Evolutionary conservation across 2,797 vertebrate species (phyloP).

Genomic region (Rhincodon typus): DNA sequence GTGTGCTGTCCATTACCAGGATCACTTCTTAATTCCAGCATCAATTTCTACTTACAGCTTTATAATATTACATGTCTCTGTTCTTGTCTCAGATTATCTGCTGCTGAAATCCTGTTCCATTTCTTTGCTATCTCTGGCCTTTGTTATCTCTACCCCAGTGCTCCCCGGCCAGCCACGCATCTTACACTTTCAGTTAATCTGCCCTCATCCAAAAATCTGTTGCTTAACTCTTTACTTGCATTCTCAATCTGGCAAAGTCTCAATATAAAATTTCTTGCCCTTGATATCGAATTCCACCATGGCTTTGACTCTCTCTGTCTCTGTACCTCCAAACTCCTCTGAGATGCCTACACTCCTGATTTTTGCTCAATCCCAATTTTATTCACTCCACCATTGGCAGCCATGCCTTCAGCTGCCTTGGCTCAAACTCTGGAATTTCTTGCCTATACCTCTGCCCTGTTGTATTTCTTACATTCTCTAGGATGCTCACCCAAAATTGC

Average conservation of each 20-base stretch:
- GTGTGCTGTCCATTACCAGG: not conserved
- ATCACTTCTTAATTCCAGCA: not conserved
- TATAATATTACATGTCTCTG: not conserved
- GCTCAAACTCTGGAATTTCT: not conserved
- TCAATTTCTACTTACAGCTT: not conserved
- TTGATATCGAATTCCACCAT: not conserved
- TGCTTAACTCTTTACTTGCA: not conserved
- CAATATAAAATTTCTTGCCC: not conserved
- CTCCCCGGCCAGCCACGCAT: not conserved
- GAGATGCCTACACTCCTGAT: not conserved
- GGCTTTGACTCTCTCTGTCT: not conserved
- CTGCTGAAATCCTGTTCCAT: not conserved
- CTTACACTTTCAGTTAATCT: not conserved
- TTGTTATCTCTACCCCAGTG: too few species aligned
- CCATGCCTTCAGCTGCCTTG: not conserved
- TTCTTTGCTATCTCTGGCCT: not conserved
- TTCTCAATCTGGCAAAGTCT: not conserved
- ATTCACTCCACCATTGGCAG: not conserved
- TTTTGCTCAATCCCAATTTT: not conserved
- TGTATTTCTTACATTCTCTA: not conserved
- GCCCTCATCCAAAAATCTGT: not conserved
- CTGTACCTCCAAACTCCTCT: not conserved
- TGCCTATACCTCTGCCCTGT: not conserved
- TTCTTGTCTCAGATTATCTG: not conserved
- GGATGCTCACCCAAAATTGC: not conserved